A percentile compares a stretch with the other conserved stretches of the same genome.
Conservation (phyloP, 2,113 vertebrate genomes). For the Nothobranchius furzeri region DNA sequence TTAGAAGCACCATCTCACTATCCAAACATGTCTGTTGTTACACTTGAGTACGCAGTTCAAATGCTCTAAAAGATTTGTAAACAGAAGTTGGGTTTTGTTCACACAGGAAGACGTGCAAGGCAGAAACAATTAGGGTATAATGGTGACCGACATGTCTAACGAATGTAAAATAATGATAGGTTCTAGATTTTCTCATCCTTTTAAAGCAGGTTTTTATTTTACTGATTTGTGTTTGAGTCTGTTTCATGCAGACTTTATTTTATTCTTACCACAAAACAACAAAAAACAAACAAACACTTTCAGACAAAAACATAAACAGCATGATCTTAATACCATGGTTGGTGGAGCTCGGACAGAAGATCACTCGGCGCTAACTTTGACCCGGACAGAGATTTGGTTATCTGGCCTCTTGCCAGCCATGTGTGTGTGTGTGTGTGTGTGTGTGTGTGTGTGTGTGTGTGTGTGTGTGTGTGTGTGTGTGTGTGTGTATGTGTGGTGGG, state of each 20-base stretch:
- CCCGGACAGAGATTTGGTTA: slow-evolving; percentile 61
- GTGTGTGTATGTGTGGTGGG: slow-evolving; percentile 40
- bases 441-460: slow-evolving; percentile 53
- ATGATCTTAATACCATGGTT: slow-evolving; percentile 63
- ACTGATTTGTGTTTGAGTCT: background rate
- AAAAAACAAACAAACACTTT: slow-evolving; percentile 9
- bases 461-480: slow-evolving; percentile 7
- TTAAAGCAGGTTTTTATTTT: background rate
- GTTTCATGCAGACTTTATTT: too few species aligned
- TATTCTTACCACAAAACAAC: background rate
- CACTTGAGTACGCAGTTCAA: too few species aligned
- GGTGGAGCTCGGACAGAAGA: slow-evolving; percentile 66
- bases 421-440: too few species aligned
- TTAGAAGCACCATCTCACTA: too few species aligned
- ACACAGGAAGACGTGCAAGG: too few species aligned
- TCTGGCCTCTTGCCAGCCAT: slow-evolving; percentile 56
- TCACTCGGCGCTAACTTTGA: slow-evolving; percentile 67
- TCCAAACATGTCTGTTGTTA: too few species aligned
- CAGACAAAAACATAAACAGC: slow-evolving; percentile 40
- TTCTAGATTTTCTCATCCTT: too few species aligned
- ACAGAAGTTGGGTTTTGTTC: too few species aligned
- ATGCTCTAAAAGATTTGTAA: too few species aligned
- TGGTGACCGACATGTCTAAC: too few species aligned
- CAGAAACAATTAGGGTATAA: too few species aligned
- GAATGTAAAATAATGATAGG: too few species aligned